Percentiles rank a stretch among this genome's conserved stretches.
phyloP scores from a whole-genome alignment of 2,797 vertebrate genomes.

The Salmo trutta region DNA sequence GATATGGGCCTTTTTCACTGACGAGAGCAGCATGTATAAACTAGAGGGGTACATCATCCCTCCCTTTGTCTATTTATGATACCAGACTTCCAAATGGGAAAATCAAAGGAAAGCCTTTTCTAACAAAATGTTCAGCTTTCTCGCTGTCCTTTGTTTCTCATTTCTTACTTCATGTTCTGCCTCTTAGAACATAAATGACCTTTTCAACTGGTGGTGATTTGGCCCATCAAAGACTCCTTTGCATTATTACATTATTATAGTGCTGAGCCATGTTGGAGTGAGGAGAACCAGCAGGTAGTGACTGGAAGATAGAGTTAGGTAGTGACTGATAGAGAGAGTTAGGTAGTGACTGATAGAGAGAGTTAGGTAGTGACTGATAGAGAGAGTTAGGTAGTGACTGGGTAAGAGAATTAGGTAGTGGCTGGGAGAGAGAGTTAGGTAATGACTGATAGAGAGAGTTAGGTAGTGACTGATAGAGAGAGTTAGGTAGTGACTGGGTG shows the following conservation, averaged over 20 bases:
- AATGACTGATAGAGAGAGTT: no score
- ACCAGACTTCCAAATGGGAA: constrained; percentile 75
- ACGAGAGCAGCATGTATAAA: constrained; percentile 81
- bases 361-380: no score
- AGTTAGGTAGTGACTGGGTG: no score
- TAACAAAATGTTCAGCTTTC: constrained; percentile 69
- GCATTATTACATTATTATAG: constrained; percentile 55
- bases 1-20: constrained; percentile 68
- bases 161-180: constrained; percentile 53
- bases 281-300: constrained; percentile 57
- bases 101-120: constrained; percentile 76
- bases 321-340: no score
- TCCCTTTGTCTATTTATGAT: constrained; percentile 70
- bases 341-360: no score
- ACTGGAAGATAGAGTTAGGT: not conserved
- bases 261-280: constrained; percentile 45
- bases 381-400: no score
- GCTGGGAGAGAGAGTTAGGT: no score
- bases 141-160: constrained; percentile 49
- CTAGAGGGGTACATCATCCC: constrained; percentile 63
- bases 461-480: no score
- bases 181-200: constrained; percentile 64
- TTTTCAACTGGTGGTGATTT: constrained; percentile 67
- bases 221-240: constrained; percentile 57
- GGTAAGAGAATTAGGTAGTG: no score